Base-by-base conservation (phyloP, 2,113 vertebrate genomes). In the Eurypyga helias region DNA sequence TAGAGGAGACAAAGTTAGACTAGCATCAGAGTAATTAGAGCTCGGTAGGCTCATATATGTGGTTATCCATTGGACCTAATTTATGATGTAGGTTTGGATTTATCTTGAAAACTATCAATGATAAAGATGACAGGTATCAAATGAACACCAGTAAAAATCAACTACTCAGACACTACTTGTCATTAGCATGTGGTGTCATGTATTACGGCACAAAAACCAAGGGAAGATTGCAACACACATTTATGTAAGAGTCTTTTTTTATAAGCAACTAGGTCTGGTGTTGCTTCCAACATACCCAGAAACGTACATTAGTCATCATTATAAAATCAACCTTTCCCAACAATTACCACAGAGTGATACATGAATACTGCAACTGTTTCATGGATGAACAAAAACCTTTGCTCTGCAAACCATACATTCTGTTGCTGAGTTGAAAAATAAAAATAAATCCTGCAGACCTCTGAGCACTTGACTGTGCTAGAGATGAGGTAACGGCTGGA, bases 401-500 rank as follows among this genome's bases (percentile, higher is more conserved):
- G 46, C 43, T 71, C 34, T 88, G 25, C 51, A 87, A 91, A 62
- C 83, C 14, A 14, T 92, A 41, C 20, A 45, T 76, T 43, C 62
- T 90, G 9, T 52, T 84, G 38, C 72, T 52, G 46, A 66, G 36
- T 29, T 82, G 41, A 67, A 75, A 85, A 84, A 16, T 26, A 31
- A 34, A 80, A 79, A 92, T 95, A 84, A 97, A 96, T 89, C 43
- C 48, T 84, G 46, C 38, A 95, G 84, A 82, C 15, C 33, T 89
- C 48, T 91, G 81, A 95, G 38, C 48, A 52, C 43, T 45, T 82
- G 89, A 36, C 91, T 83, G 17, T 58, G 23, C 26, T 75, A 52
- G 69, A 82, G 65, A 94, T 96, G 94, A 97, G 91, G 83, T 97
- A 96, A 86, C 0, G 81, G 87, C 95, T 96, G 64, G 55, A 34